Evolutionary conservation across 2,113 vertebrate genomes (phyloP), one percentile per base, ranked within the genome.

Genomic region (Glareola pratincola): DNA sequence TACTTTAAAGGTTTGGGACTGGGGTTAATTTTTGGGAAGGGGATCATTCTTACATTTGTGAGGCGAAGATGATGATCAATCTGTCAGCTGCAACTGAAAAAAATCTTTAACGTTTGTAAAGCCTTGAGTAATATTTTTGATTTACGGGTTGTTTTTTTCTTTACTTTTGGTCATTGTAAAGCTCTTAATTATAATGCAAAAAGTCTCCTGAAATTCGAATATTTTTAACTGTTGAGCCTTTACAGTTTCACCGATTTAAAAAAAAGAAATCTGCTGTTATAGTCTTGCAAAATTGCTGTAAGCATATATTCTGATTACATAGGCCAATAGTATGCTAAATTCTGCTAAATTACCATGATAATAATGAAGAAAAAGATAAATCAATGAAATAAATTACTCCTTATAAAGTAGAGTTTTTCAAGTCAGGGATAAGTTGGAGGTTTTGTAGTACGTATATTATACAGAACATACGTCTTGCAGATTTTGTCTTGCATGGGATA

Each of bases 341-440:
- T 87, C 37, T 94, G 26, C 36, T 36, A 68, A 59, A 68, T 72
- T 89, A 9, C 9, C 11, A 0, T 32, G 15, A 39, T 41, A 45
- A 43, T 94, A 64, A 67, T 2, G 48, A 89, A 80, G 84, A 63
- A 80, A 87, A 79, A 84, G 13, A 12, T 8, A 26, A 11, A 9
- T 18, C 60, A 63, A 60, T 53, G 50, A 76, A 69, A 36, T 62
- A 32, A 54, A 16, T 21, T 29, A 4, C 3, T 71, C 2, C 9
- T 71, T 8, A 1, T 77, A 32, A 32, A 66, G 37, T 23, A 51
- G 71, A 94, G 59, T 91, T 92, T 95, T 95, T 81, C 22, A 85
- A 88, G 87, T 88, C 37, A 20, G 41, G 24, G 39, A 0, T 82
- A 89, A 95, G 84, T 95, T 64, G 67, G 37, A 64, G 53, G 39